Evolutionary conservation across 2,888 invertebrate species (phyloP).

Genomic region (Acanthopleura granulata): DNA sequence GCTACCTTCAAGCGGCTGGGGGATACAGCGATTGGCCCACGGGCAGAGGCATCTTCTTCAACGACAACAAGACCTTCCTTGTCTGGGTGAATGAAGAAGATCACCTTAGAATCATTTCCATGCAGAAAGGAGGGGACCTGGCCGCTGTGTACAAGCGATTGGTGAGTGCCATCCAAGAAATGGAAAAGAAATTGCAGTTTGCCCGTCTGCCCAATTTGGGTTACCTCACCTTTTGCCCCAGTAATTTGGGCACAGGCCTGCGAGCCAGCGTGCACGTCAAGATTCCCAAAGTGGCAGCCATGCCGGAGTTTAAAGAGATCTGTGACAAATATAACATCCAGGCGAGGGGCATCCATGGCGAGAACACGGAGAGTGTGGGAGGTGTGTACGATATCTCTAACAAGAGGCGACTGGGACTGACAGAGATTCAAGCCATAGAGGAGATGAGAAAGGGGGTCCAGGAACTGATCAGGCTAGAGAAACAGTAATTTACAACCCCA

Average conservation of each 20-base stretch:
- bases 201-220: constrained; percentile 75
- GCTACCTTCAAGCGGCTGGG: constrained; percentile 36
- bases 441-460: constrained; percentile 59
- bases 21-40: constrained; percentile 81
- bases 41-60: constrained; percentile 90
- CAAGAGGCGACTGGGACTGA: constrained; percentile 58
- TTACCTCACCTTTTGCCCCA: constrained; percentile 86
- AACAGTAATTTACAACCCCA: too few species aligned
- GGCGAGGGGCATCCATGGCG: constrained; percentile 72
- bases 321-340: constrained; percentile 84
- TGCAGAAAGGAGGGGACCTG: constrained; percentile 73
- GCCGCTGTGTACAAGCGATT: constrained; percentile 50
- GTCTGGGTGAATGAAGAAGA: constrained; percentile 96
- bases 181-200: constrained; percentile 9
- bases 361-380: constrained; percentile 59
- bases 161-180: constrained; percentile 31
- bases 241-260: constrained; percentile 89
- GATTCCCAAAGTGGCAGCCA: constrained; percentile 80
- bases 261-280: constrained; percentile 95
- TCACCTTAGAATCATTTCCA: constrained; percentile 85
- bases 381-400: constrained; percentile 65
- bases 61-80: constrained; percentile 82
- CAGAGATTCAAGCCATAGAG: constrained; percentile 56
- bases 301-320: constrained; percentile 81
- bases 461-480: constrained; percentile 53